Percentiles rank a stretch among this genome's conserved stretches.
These are phyloP conservation scores for Ambastaia sidthimunki DNA, from an alignment of 2,797 vertebrate genomes.

Conservation along the genomic window DNA sequence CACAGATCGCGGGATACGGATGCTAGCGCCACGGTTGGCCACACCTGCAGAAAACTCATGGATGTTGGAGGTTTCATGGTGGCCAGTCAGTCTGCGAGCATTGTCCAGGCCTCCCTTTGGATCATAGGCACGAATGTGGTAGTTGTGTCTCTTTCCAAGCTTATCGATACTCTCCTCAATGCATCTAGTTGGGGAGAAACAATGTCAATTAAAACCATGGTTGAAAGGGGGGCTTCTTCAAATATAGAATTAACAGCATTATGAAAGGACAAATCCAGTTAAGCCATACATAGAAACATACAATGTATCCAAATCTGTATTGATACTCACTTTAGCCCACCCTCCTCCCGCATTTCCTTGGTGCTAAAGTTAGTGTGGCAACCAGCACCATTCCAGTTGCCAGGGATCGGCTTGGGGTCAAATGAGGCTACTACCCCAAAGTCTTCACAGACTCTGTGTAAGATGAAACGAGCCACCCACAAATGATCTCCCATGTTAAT, in stretches of 20 bases:
- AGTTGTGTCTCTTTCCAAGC: slow-evolving; percentile 89
- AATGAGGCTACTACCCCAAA: slow-evolving; percentile 93
- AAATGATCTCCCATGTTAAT: slow-evolving; percentile 95
- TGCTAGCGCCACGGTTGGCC: slow-evolving; percentile 93
- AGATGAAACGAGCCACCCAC: slow-evolving; percentile 93
- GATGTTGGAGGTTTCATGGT: slow-evolving; percentile 94
- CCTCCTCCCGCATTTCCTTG: slow-evolving; percentile 94
- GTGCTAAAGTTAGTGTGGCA: slow-evolving; percentile 99
- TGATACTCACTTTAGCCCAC: slow-evolving; percentile 89
- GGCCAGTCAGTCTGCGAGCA: slow-evolving; percentile 91
- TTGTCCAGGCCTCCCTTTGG: slow-evolving; percentile 97
- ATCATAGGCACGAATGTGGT: slow-evolving; percentile 95
- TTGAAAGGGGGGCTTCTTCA: no score
- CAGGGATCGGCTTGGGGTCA: slow-evolving; percentile 95
- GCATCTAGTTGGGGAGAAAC: slow-evolving; percentile 71
- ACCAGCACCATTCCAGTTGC: slow-evolving; percentile 98
- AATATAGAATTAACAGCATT: background rate
- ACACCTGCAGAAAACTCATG: slow-evolving; percentile 94
- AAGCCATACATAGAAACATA: background rate
- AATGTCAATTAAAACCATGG: background rate
- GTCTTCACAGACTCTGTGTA: slow-evolving; percentile 95
- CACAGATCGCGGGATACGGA: slow-evolving; percentile 91
- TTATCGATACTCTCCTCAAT: slow-evolving; percentile 95
- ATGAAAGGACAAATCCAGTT: background rate
- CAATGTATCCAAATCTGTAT: background rate